These are phyloP conservation scores for Beris chalybata DNA, from an alignment of 2,888 invertebrate genomes.

Conservation along the genomic window DNA sequence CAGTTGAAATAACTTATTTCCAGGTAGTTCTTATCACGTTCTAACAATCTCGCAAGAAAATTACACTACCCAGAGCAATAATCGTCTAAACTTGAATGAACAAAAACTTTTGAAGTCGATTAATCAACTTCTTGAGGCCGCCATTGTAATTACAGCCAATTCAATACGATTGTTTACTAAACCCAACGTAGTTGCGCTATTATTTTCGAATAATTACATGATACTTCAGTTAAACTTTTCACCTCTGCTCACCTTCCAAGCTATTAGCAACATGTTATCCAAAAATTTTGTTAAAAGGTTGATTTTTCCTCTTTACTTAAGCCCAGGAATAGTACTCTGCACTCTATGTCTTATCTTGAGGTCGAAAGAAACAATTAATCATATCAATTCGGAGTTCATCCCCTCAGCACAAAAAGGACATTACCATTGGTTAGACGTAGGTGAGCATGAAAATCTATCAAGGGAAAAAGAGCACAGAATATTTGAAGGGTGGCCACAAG, in stretches of 20 bases:
- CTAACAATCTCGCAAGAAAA: no score
- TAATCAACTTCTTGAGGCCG: no score
- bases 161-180: slow-evolving; percentile 21
- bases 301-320: background rate
- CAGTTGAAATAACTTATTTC: no score
- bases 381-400: slow-evolving; percentile 13
- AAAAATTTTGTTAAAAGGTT: background rate
- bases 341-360: slow-evolving; percentile 11
- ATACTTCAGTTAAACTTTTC: background rate
- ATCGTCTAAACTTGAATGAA: no score
- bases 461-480: background rate
- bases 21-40: no score
- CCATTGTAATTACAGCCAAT: slow-evolving; percentile 1
- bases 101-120: no score
- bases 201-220: slow-evolving; percentile 14
- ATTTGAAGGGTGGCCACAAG: background rate
- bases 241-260: background rate
- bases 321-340: background rate
- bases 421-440: background rate
- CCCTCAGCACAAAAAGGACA: slow-evolving; percentile 12
- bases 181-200: slow-evolving; percentile 9
- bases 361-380: slow-evolving; percentile 29
- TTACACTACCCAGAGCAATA: no score
- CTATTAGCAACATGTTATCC: background rate
- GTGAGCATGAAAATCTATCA: background rate